Evolutionary conservation across 1,140 invertebrate genomes (phyloP).

Genomic region (Sarcophaga bullata): DNA sequence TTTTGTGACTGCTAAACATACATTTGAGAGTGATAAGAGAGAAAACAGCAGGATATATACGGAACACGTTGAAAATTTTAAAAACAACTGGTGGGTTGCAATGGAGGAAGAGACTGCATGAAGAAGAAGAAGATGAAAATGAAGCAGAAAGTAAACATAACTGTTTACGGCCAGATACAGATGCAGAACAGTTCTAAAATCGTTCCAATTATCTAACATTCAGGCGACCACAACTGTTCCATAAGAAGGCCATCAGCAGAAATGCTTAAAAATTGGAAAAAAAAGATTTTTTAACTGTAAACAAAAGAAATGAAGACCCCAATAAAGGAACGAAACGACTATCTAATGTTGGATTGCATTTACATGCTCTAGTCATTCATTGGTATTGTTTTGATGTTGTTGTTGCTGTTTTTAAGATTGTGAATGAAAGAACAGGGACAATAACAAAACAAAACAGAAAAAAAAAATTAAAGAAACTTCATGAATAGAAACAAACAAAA

Average conservation of each 20-base stretch:
- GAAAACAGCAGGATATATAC: background rate
- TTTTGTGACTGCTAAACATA: too few relatives aligned
- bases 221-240: background rate
- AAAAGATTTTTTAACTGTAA: background rate
- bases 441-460: background rate
- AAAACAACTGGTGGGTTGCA: background rate
- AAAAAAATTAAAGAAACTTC: too few relatives aligned
- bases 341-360: background rate
- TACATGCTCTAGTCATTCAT: conserved; percentile 3
- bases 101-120: background rate
- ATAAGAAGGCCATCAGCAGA: background rate
- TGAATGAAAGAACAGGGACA: background rate
- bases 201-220: background rate
- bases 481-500: conserved; percentile 12
- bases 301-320: background rate
- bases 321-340: background rate
- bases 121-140: too few relatives aligned
- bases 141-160: background rate
- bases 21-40: background rate
- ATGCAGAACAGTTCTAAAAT: background rate
- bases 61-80: background rate
- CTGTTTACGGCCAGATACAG: conserved; percentile 1
- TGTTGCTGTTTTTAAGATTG: background rate
- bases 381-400: conserved; percentile 36
- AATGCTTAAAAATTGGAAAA: too few relatives aligned